Evolutionary conservation across 2,888 invertebrate genomes (phyloP).

Genomic region (Scotopteryx bipunctaria): DNA sequence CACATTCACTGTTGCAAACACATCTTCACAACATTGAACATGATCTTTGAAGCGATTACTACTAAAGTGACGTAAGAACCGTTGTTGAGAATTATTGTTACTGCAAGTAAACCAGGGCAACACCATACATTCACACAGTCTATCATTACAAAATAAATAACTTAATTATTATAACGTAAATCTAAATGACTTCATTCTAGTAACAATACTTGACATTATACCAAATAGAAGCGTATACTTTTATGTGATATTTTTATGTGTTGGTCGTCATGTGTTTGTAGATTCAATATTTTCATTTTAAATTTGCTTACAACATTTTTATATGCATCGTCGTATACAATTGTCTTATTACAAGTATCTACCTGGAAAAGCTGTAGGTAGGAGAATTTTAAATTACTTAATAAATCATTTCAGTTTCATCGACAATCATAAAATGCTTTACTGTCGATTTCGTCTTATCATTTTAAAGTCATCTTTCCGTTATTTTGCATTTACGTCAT

Average conservation of each 20-base stretch:
- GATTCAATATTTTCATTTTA: not conserved
- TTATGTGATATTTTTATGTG: constrained; percentile 2
- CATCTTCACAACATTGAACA: constrained; percentile 74
- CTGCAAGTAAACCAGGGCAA: constrained; percentile 37
- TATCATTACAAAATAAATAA: constrained; percentile 71
- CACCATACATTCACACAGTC: constrained; percentile 42
- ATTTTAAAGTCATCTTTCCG: constrained; percentile 8
- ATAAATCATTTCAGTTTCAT: not conserved
- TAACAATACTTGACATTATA: constrained; percentile 45
- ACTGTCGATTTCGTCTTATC: constrained; percentile 10
- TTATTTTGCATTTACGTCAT: constrained; percentile 25
- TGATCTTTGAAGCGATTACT: constrained; percentile 41
- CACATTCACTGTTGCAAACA: constrained; percentile 74
- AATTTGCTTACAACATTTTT: not conserved
- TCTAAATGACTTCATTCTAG: constrained; percentile 72
- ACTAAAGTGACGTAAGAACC: constrained; percentile 24
- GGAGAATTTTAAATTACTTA: no score
- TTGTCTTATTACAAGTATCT: not conserved
- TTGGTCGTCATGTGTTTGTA: not conserved
- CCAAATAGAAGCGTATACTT: constrained; percentile 42
- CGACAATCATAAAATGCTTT: not conserved
- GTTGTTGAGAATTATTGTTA: no score
- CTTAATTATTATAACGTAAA: constrained; percentile 58
- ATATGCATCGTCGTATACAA: constrained; percentile 9
- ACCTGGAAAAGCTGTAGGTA: no score